A percentile compares a stretch with the other conserved stretches of the same genome.
phyloP scores from a whole-genome alignment of 2,113 vertebrate genomes.

The Thamnophis sirtalis region DNA sequence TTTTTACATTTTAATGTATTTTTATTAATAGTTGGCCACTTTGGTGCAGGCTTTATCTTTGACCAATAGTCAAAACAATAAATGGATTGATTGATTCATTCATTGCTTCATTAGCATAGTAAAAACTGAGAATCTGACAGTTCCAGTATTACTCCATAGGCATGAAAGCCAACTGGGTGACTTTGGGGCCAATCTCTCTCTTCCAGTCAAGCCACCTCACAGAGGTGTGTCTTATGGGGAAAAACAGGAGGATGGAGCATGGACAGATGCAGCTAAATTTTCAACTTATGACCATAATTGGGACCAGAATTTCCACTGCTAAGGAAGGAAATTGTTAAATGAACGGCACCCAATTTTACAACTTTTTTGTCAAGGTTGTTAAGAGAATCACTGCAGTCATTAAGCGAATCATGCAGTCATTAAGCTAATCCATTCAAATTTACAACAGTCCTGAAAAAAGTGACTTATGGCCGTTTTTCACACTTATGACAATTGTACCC shows the following conservation, averaged over 20 bases:
- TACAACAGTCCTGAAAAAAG: background rate
- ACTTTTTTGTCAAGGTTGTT: background rate
- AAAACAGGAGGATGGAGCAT: background rate
- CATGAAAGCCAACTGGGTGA: background rate
- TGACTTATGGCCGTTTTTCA: background rate
- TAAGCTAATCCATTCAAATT: background rate
- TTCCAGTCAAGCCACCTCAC: background rate
- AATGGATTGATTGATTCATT: background rate
- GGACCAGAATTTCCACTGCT: too few species aligned
- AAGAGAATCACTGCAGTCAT: too few species aligned
- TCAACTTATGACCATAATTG: too few species aligned
- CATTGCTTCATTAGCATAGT: background rate
- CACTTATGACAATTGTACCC: background rate
- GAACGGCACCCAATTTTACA: background rate
- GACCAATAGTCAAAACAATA: background rate
- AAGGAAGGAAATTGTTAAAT: too few species aligned
- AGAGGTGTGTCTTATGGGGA: background rate
- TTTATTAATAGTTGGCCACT: background rate
- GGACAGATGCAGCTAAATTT: background rate
- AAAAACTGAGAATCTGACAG: background rate
- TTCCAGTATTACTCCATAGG: background rate
- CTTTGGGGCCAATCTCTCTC: background rate
- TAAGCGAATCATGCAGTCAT: too few species aligned
- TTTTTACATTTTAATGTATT: background rate
- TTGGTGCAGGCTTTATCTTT: background rate